phyloP scores from a whole-genome alignment of 2,113 vertebrate genomes.

The Taurulus bubalis region DNA sequence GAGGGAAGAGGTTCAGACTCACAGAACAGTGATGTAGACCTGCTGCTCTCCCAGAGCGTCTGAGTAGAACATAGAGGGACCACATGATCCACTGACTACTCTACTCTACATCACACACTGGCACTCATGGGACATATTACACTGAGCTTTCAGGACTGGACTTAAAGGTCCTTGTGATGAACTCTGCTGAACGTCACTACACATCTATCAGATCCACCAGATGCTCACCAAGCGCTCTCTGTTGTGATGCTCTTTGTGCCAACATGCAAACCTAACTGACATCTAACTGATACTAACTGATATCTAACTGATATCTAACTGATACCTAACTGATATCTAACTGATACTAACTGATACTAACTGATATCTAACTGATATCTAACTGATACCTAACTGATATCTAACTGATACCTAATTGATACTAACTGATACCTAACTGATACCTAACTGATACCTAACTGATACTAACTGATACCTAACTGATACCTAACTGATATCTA shows the following conservation, averaged over 20 bases:
- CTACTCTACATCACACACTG: background rate
- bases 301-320: too few relatives aligned
- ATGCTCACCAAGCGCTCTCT: background rate
- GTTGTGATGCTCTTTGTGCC: background rate
- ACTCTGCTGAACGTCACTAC: background rate
- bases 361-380: too few relatives aligned
- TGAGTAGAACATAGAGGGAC: background rate
- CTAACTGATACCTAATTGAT: too few relatives aligned
- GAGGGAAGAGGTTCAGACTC: background rate
- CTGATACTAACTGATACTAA: too few relatives aligned
- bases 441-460: too few relatives aligned
- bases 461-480: too few relatives aligned
- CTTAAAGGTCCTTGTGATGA: constrained; percentile 1
- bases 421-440: too few relatives aligned
- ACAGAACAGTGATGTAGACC: background rate
- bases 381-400: too few relatives aligned
- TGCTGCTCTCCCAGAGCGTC: background rate
- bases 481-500: too few relatives aligned
- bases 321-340: too few relatives aligned
- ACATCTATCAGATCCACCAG: constrained; percentile 12
- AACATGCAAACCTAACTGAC: too few relatives aligned
- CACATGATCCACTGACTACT: background rate
- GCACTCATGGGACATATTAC: background rate
- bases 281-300: too few relatives aligned
- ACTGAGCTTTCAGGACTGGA: background rate